A percentile compares a stretch with the other conserved stretches of the same genome.
Conservation (phyloP, 2,113 vertebrate species). For the Chinchilla lanigera region DNA sequence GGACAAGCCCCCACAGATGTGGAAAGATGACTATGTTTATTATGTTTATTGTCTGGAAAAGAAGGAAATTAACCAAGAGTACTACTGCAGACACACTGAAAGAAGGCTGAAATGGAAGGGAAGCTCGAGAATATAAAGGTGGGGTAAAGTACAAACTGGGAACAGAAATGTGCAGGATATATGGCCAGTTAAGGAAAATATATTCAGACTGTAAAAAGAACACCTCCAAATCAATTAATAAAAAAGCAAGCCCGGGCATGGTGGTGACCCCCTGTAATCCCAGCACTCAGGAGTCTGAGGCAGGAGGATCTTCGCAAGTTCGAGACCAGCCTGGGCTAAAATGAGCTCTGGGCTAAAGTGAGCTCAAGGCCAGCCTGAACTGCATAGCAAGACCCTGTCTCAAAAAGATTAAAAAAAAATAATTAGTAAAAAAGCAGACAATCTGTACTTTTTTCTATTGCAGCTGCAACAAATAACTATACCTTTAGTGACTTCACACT, state of each 20-base stretch:
- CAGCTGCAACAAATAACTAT: not conserved
- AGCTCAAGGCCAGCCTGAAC: too few species aligned
- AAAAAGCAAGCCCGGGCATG: too few species aligned
- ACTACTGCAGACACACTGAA: not conserved
- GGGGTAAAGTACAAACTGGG: not conserved
- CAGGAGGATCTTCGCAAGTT: too few species aligned
- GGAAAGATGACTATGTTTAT: not conserved
- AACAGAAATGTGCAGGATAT: not conserved
- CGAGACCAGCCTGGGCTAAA: too few species aligned
- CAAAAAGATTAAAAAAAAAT: too few species aligned
- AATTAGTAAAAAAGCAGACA: not conserved
- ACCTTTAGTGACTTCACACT: not conserved
- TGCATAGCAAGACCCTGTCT: too few species aligned
- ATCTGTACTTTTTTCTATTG: not conserved
- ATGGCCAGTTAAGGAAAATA: not conserved
- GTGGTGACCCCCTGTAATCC: too few species aligned
- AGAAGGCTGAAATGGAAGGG: not conserved
- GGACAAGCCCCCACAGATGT: not conserved
- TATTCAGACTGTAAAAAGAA: not conserved
- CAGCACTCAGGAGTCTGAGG: too few species aligned
- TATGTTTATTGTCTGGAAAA: not conserved
- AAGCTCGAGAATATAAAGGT: not conserved
- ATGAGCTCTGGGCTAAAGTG: too few species aligned
- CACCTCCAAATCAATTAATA: slow-evolving; percentile 7
- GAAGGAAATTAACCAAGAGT: not conserved